Base-by-base conservation (phyloP, 2,888 invertebrate species). In the Drosophila eohydei region DNA sequence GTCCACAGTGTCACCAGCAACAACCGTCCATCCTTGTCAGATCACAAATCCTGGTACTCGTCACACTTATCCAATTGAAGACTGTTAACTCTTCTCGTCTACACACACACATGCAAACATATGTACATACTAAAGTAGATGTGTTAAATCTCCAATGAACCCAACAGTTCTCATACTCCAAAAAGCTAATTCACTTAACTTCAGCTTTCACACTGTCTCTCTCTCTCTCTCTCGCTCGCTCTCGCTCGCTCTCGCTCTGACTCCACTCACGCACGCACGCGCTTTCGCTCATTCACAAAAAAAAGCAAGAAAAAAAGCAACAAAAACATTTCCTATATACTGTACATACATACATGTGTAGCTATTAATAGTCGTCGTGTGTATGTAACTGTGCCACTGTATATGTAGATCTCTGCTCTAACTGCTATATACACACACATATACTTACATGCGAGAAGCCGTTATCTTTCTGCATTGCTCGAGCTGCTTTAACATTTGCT, bases 371-470 rank as follows among this genome's bases (percentile, higher is more conserved):
- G 51, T 57, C 61, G 68, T 58, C n/a, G 48, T 61, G 38, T 58
- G 55, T 68, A 41, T 68, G 43, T 64, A 55, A 21, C 30, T 79
- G 73, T 54, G 56, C 71, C 36, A 57, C 32, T 67, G 67, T 67
- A 54, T 64, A 21, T 50, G 48, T 50, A 61, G 50, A 72, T 48
- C 40, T 55, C 36, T 57, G 41, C 54, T 65, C 30, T 59, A 63
- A 21, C 36, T 28, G 43, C 46, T 40, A 40, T 48, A 48, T 8
- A 11, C 30, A 4, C 48, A 43, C n/a, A 9, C 34, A 34, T 14
- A 43, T 36, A 46, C 36, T 12, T 51, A 41, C 41, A 55, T 43
- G 50, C 56, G 41, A 41, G 16, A 38, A 40, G 12, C 11, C 32
- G 11, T 38, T n/a, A 41, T 1, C 9, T 8, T 9, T 26, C 3